Percentiles rank a stretch among this genome's conserved stretches.
Conservation (phyloP, 2,113 vertebrate genomes). For the Hippocampus barbouri region DNA sequence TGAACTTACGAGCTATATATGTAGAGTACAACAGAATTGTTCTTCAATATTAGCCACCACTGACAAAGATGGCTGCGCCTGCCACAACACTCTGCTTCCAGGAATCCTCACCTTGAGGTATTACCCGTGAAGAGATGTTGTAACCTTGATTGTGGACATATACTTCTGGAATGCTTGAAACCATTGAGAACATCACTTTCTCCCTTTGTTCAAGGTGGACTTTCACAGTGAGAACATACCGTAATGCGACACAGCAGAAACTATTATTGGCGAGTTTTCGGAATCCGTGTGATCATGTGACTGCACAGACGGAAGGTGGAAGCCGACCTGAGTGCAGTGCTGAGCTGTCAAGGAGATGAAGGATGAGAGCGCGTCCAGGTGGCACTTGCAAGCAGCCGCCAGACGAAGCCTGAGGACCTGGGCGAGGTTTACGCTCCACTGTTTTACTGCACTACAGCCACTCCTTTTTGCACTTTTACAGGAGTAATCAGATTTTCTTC, state of each 20-base stretch:
- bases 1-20: no score
- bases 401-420: conserved; percentile 57
- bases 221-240: not conserved
- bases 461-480: conserved; percentile 28
- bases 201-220: not conserved
- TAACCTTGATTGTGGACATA: conserved; percentile 62
- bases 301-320: conserved; percentile 26
- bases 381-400: conserved; percentile 68
- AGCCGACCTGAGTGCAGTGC: conserved; percentile 38
- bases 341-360: conserved; percentile 56
- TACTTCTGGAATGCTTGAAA: conserved; percentile 11
- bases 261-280: not conserved
- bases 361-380: conserved; percentile 67
- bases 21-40: no score
- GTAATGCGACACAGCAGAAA: not conserved
- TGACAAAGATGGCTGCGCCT: not conserved
- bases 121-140: conserved; percentile 55
- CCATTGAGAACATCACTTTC: not conserved
- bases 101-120: not conserved
- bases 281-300: conserved; percentile 27
- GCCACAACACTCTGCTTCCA: not conserved
- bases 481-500: not conserved
- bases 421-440: conserved; percentile 49
- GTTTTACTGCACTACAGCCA: not conserved
- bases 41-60: not conserved